Evolutionary conservation across 2,113 vertebrate species (phyloP), one percentile per base, ranked within the genome.

Genomic region (Oryzias woworae): DNA sequence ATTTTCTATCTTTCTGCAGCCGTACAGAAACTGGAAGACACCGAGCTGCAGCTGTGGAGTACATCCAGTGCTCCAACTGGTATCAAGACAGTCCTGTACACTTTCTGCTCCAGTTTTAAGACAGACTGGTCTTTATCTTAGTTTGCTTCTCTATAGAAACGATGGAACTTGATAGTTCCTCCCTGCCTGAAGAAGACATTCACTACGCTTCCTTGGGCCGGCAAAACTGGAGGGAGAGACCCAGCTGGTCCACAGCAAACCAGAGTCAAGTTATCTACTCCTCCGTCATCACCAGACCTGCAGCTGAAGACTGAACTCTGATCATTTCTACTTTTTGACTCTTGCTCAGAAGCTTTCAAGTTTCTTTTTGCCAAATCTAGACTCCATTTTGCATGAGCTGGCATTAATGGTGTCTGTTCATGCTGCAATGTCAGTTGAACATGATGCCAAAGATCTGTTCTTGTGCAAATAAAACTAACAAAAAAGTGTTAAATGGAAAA

Each of bases 141-240:
- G 36, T 16, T 47, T 24, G 14, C 60, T 1, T 69, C 17, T 44
- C 48, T 10, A 16, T 70, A 81, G 78, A 75, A 4, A 1, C 4
- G 0, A 57, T 58, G 17, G 23, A 15, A 2, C 14, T 0, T 0
- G 50, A 64, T 28, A 14, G 28, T 18, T 51, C 14, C 2, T 14
- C 62, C 18, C 45, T 10, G 5, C n/a, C 13, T 1, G 74, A 83
- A 24, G 78, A 78, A 22, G 57, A 7, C 1, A 63, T 88, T 66
- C 88, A 88, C 16, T 90, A 88, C 5, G 88, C 87, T 24, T 87
- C 81, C 42, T 79, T 90, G 62, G 84, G 85, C 4, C 83, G 77
- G 7, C 84, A 80, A 14, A 84, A 65, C 67, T 90, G 88, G 88
- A 85, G 46, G 53, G 73, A 81, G 23, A 2, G 69, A 51, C 50